Percentiles rank a stretch among this genome's conserved stretches.
phyloP scores from a whole-genome alignment of 2,113 vertebrate species.

The Pampusana beccarii region DNA sequence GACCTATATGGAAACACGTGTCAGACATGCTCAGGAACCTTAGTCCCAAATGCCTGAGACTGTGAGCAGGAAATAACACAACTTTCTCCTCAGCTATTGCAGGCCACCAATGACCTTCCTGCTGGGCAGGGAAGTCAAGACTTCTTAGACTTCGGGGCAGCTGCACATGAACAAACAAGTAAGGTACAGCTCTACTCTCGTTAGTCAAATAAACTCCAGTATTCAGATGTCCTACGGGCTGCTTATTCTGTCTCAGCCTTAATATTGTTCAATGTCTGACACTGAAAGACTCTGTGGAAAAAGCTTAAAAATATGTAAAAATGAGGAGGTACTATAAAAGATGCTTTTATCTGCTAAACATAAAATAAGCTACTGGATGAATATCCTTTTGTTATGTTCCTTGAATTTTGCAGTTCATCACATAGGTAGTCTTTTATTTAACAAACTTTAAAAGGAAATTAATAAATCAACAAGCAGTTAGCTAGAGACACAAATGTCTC shows the following conservation, averaged over 20 bases:
- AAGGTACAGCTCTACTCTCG: not conserved
- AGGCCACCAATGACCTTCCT: not conserved
- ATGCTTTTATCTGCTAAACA: not conserved
- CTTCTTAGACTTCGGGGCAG: fast-evolving
- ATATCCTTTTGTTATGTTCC: not conserved
- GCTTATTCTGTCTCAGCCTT: not conserved
- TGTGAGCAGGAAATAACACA: not conserved
- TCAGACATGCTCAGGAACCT: not conserved
- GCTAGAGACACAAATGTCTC: not conserved
- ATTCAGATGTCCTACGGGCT: not conserved
- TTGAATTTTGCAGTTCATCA: not conserved
- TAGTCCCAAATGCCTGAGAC: fast-evolving
- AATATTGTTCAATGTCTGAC: not conserved
- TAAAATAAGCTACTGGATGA: not conserved
- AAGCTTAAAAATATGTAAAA: not conserved
- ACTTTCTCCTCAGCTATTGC: fast-evolving
- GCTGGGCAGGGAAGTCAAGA: not conserved
- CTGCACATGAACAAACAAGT: not conserved
- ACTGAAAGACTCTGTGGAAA: not conserved
- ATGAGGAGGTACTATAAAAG: not conserved
- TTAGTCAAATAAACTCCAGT: not conserved
- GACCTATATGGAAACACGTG: fast-evolving
- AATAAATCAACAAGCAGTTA: not conserved
- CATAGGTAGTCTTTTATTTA: not conserved
- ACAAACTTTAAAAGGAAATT: not conserved